phyloP scores from a whole-genome alignment of 1,140 invertebrate species.

The Calycopis cecrops region DNA sequence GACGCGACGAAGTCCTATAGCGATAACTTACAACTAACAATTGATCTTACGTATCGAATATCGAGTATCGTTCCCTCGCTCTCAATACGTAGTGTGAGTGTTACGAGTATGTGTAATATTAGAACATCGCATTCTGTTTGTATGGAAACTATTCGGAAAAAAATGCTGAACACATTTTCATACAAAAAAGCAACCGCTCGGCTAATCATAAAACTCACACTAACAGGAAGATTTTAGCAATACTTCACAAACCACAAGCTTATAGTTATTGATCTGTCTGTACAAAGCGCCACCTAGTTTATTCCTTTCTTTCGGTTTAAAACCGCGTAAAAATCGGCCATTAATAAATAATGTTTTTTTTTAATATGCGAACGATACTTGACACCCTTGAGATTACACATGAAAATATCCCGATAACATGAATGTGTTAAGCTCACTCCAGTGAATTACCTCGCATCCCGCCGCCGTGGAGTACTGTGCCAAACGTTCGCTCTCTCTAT shows the following conservation, averaged over 20 bases:
- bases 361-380: conserved; percentile 11
- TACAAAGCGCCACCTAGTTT: no score
- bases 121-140: not conserved
- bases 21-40: conserved; percentile 45
- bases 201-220: not conserved
- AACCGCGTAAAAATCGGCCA: no score
- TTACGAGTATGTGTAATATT: no score
- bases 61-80: conserved; percentile 23
- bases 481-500: conserved; percentile 42
- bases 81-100: not conserved
- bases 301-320: no score
- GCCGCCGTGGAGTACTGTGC: conserved; percentile 45
- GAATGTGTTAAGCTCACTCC: conserved; percentile 43
- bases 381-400: conserved; percentile 34
- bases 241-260: no score
- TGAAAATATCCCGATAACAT: conserved; percentile 19
- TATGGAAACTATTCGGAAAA: not conserved
- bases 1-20: conserved; percentile 32
- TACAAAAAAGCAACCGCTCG: not conserved
- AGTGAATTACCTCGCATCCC: conserved; percentile 63
- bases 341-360: not conserved
- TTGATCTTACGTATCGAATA: conserved; percentile 31
- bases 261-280: no score
- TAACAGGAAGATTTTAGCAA: no score
- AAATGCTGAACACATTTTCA: conserved; percentile 1